Percentiles rank a stretch among this genome's conserved stretches.
Conservation (phyloP, 2,888 invertebrate genomes). For the Ypsolopha sequella region DNA sequence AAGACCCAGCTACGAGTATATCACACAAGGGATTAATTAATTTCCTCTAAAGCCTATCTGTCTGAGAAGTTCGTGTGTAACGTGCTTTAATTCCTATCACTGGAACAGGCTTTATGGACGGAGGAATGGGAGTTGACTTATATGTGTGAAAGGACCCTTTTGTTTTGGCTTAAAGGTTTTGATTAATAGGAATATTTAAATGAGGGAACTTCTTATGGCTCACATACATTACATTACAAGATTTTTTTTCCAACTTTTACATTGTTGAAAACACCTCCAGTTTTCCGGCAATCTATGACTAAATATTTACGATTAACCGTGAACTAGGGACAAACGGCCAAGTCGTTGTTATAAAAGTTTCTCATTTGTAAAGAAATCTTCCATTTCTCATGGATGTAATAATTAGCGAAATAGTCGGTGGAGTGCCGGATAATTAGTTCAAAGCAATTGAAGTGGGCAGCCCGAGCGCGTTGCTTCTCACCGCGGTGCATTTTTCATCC, state of each 20-base stretch:
- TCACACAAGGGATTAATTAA: conserved; percentile 1
- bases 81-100: not conserved
- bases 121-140: not conserved
- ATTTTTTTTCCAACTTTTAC: too few relatives aligned
- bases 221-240: not conserved
- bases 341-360: not conserved
- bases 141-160: not conserved
- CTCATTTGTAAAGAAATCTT: not conserved
- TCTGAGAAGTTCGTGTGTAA: not conserved
- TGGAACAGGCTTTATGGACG: not conserved
- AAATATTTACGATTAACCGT: too few relatives aligned
- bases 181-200: not conserved
- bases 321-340: too few relatives aligned
- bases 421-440: conserved; percentile 23
- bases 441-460: conserved; percentile 17
- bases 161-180: not conserved
- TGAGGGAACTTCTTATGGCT: not conserved
- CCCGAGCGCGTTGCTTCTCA: conserved; percentile 12
- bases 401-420: conserved; percentile 21
- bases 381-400: conserved; percentile 13
- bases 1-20: not conserved
- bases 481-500: conserved; percentile 10
- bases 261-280: too few relatives aligned
- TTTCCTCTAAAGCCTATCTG: not conserved
- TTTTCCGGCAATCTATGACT: too few relatives aligned